Percentiles rank a stretch among this genome's conserved stretches.
Evolutionary conservation across 2,888 invertebrate species (phyloP).

Genomic region (Globia sparganii): DNA sequence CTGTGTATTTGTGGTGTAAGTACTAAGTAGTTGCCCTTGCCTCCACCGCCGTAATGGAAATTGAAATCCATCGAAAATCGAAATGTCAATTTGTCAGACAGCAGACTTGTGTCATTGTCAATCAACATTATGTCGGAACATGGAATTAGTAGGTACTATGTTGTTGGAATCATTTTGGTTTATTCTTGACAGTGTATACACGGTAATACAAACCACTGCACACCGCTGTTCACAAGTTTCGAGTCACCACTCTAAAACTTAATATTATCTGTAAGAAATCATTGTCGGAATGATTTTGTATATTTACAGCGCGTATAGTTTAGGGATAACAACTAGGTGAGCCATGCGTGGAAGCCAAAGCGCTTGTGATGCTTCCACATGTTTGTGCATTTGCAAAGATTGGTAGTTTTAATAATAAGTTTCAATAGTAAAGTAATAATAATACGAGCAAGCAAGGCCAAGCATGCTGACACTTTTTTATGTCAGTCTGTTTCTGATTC

Average conservation of each 20-base stretch:
- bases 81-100: slow-evolving; percentile 13
- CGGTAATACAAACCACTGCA: too few species aligned
- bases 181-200: too few species aligned
- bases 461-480: background rate
- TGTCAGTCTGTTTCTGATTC: background rate
- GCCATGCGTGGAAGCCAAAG: too few species aligned
- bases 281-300: too few species aligned
- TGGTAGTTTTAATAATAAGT: background rate
- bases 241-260: too few species aligned
- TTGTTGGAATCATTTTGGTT: too few species aligned
- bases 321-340: too few species aligned
- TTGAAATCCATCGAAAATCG: slow-evolving; percentile 9
- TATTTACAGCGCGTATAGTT: too few species aligned
- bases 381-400: background rate
- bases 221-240: too few species aligned
- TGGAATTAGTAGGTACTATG: background rate
- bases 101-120: slow-evolving; percentile 15
- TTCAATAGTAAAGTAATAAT: too few species aligned
- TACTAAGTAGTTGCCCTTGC: background rate
- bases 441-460: too few species aligned
- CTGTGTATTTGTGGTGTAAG: background rate
- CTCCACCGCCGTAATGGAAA: slow-evolving; percentile 3
- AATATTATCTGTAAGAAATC: too few species aligned
- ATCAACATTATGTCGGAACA: background rate
- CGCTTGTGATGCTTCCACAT: background rate